Percentiles rank a stretch among this genome's conserved stretches.
These are phyloP conservation scores for Caradrina clavipalpis DNA, from an alignment of 2,888 invertebrate genomes.

Conservation along the genomic window DNA sequence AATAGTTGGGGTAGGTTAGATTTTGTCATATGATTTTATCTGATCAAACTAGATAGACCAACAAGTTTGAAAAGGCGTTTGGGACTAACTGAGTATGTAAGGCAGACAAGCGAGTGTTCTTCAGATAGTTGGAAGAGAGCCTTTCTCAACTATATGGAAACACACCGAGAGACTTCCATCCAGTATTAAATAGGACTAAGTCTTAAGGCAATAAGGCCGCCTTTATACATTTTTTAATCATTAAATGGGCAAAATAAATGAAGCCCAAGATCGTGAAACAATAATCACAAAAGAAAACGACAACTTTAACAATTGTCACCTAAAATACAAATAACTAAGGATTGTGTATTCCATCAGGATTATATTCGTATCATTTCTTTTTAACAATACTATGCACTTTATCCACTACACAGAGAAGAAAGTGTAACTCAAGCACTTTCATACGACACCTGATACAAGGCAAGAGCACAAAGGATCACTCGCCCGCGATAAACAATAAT, in stretches of 20 bases:
- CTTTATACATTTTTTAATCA: too few species aligned
- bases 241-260: background rate
- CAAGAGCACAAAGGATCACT: constrained; percentile 44
- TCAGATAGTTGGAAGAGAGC: too few species aligned
- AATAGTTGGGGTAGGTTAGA: background rate
- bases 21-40: too few species aligned
- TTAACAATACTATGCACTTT: constrained; percentile 23
- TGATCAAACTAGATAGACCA: too few species aligned
- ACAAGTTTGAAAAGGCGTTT: too few species aligned
- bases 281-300: background rate
- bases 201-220: too few species aligned
- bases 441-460: constrained; percentile 50
- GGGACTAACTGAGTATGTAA: too few species aligned
- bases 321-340: background rate
- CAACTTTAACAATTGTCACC: background rate
- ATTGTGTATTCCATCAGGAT: background rate
- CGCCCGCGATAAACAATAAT: constrained; percentile 52
- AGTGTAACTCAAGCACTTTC: constrained; percentile 58
- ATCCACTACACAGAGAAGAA: constrained; percentile 37
- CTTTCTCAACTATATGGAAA: too few species aligned
- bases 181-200: too few species aligned
- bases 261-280: background rate
- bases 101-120: too few species aligned
- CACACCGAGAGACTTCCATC: too few species aligned
- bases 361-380: constrained; percentile 22